Evolutionary conservation across 2,888 invertebrate species (phyloP).

Genomic region (Andrena trimmerana): DNA sequence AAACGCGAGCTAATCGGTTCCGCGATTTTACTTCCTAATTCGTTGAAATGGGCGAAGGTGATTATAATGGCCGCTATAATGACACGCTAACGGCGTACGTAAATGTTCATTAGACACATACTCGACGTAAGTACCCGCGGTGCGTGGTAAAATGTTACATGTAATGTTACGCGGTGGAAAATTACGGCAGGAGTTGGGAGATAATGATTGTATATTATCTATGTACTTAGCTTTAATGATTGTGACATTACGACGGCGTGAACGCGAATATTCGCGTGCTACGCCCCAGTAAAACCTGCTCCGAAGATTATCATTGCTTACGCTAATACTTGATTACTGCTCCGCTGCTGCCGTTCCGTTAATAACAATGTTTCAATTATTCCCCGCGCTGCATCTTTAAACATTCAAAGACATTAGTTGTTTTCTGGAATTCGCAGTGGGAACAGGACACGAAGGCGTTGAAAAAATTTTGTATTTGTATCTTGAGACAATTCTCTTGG

Average conservation of each 20-base stretch:
- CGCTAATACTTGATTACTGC: background rate
- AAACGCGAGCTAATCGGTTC: background rate
- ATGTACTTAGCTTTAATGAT: slow-evolving; percentile 22
- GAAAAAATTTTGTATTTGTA: no score
- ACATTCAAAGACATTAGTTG: background rate
- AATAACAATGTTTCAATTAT: slow-evolving; percentile 9
- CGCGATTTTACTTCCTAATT: background rate
- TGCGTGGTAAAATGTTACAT: slow-evolving; percentile 23
- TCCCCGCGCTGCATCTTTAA: background rate
- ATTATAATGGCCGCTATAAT: slow-evolving; percentile 18
- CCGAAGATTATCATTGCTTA: background rate
- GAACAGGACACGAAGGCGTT: no score
- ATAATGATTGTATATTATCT: slow-evolving; percentile 35
- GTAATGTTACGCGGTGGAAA: slow-evolving; percentile 19
- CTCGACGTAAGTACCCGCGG: slow-evolving; percentile 7
- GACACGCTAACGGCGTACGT: slow-evolving; percentile 16
- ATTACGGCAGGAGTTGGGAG: slow-evolving; percentile 5
- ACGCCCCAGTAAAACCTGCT: background rate
- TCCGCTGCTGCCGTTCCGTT: background rate
- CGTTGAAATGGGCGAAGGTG: background rate
- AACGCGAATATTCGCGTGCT: slow-evolving; percentile 1
- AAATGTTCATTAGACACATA: slow-evolving; percentile 22
- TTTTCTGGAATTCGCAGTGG: no score
- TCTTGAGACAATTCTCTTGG: no score
- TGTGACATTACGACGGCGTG: background rate